Base-by-base conservation (phyloP, 1,140 invertebrate species). In the Alviniconcha marisindica region DNA sequence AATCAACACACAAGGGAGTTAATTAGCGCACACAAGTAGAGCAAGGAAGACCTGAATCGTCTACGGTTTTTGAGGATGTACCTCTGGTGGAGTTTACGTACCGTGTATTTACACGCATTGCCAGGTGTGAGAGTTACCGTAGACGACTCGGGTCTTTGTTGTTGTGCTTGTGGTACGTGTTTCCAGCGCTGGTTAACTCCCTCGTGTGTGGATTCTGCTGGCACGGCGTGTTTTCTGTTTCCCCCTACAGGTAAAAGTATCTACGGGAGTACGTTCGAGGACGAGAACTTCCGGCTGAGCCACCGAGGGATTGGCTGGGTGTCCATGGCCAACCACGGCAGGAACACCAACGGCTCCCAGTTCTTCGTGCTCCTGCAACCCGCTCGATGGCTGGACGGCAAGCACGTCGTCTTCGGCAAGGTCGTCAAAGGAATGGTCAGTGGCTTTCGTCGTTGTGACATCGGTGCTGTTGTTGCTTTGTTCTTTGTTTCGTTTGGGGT, bases 341-440 rank as follows among this genome's bases (percentile, higher is more conserved):
- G 78, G 56, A 87, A 93, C 85, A 90, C 91, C 14, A 93, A 93
- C 82, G 91, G 91, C 0, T 92, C 91, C n/a, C 92, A 93, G 84
- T 93, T 92, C 84, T 93, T 91, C 85, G 91, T 93, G 95, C 97
- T 96, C 0, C 97, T 98, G 96, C 97, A 97, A 76, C 98, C 98
- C 93, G 96, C 97, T 91, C 85, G 91, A 51, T 99, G 98, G 98
- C 94, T 99, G 38, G 98, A 99, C 94, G 97, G 97, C 44, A 95
- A 96, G 83, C 97, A 99, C 91, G 97, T 97, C 12, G 96, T 98
- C 14, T 98, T 99, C 93, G 98, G 98, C 90, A 99, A 97, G 94
- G 96, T 97, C 78, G 86, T 92, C 77, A 85, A 83, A 48, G 89
- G 89, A 74, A 87, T 90, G 79, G 90, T 90, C 83, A 86, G 89